Conservation (phyloP, 2,113 vertebrate species). For the Gasterosteus nipponicus region DNA sequence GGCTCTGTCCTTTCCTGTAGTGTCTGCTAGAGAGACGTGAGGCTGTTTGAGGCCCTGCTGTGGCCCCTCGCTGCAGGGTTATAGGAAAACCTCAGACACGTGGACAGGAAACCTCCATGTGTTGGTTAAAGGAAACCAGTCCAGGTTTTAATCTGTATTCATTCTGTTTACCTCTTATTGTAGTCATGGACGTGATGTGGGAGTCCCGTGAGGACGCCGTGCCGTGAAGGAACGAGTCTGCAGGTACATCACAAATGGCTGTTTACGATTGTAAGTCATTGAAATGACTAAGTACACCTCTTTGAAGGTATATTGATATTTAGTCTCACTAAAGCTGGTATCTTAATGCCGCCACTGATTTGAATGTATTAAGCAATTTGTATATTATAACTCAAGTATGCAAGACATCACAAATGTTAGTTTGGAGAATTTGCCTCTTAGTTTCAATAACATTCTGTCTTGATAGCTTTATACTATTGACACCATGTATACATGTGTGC, state of each 20-base stretch:
- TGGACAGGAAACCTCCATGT: accelerated
- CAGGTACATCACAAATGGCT: not conserved
- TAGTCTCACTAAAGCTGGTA: no score
- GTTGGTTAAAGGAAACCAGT: not conserved
- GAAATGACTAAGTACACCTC: not conserved
- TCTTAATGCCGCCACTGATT: no score
- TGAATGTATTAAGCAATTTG: no score
- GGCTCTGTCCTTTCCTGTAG: conserved; percentile 76
- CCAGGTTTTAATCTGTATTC: no score
- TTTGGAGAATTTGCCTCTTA: no score
- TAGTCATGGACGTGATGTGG: no score
- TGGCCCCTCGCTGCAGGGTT: not conserved
- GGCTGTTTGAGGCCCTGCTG: conserved; percentile 1
- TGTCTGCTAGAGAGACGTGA: conserved; percentile 77
- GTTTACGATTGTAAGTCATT: no score
- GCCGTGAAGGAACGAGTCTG: not conserved
- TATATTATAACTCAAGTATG: no score
- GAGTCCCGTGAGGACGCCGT: not conserved
- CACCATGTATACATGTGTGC: not conserved
- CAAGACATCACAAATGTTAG: no score
- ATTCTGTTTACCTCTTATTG: not conserved
- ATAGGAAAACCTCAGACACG: conserved; percentile 1
- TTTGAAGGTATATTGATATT: not conserved
- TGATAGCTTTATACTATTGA: not conserved
- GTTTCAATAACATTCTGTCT: no score